Evolutionary conservation across 2,888 invertebrate species (phyloP).

Genomic region (Melanostoma scalare): DNA sequence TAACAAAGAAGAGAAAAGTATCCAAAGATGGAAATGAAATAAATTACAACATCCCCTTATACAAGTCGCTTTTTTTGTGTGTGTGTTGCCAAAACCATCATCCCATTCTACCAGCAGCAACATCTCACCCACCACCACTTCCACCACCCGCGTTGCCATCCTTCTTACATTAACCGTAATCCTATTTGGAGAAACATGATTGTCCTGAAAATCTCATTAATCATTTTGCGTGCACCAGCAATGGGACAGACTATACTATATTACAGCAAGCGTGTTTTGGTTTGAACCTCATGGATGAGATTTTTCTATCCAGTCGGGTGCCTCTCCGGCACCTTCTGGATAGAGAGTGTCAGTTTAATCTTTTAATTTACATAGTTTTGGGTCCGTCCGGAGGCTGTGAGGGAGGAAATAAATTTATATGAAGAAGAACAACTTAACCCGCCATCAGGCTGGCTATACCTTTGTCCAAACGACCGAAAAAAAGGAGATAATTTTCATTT

Average conservation of each 20-base stretch:
- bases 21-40: slow-evolving; percentile 59
- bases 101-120: neutral
- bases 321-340: neutral
- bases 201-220: slow-evolving; percentile 73
- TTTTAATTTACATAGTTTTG: slow-evolving; percentile 70
- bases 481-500: slow-evolving; percentile 38
- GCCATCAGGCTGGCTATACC: slow-evolving; percentile 28
- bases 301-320: slow-evolving; percentile 20
- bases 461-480: slow-evolving; percentile 33
- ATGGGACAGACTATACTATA: slow-evolving; percentile 50
- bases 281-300: slow-evolving; percentile 55
- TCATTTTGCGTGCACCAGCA: slow-evolving; percentile 70
- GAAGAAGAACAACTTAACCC: slow-evolving; percentile 61
- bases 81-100: slow-evolving; percentile 20
- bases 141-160: slow-evolving; percentile 40
- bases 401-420: slow-evolving; percentile 49
- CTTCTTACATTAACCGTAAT: slow-evolving; percentile 72
- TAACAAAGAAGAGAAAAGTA: slow-evolving; percentile 28
- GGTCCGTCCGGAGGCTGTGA: slow-evolving; percentile 12
- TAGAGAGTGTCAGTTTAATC: slow-evolving; percentile 70
- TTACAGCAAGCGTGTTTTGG: slow-evolving; percentile 38
- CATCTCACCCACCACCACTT: slow-evolving; percentile 34
- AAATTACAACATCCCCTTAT: slow-evolving; percentile 55
- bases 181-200: slow-evolving; percentile 73
- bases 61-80: neutral